phyloP scores from a whole-genome alignment of 2,113 vertebrate species.

The Tragulus kanchil region DNA sequence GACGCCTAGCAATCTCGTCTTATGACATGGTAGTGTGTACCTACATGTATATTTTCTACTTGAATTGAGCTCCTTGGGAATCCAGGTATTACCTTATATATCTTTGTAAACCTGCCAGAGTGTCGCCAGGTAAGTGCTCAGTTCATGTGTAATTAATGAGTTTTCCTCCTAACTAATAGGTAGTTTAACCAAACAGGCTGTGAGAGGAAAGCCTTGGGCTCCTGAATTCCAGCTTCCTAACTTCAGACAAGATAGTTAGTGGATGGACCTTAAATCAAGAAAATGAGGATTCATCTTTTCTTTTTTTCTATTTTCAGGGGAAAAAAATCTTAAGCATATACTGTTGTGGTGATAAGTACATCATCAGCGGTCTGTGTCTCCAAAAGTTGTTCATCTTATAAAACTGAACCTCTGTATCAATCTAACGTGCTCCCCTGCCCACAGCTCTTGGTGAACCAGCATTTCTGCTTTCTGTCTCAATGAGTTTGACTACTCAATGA shows the following conservation, averaged over 20 bases:
- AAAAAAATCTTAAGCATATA: neutral
- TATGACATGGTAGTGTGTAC: neutral
- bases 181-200: neutral
- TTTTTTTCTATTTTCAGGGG: neutral
- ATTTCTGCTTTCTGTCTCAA: neutral
- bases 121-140: neutral
- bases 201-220: conserved; percentile 22
- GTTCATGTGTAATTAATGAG: neutral
- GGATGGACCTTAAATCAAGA: neutral
- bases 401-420: neutral
- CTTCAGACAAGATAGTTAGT: neutral
- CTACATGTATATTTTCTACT: conserved; percentile 36
- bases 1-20: neutral
- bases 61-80: conserved; percentile 7
- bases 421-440: neutral
- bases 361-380: neutral
- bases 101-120: neutral
- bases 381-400: neutral
- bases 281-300: neutral
- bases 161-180: neutral
- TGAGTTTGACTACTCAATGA: neutral
- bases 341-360: neutral
- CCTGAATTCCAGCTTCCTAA: conserved; percentile 4
- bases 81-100: neutral
- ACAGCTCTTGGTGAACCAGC: neutral